A percentile compares a stretch with the other conserved stretches of the same genome.
Evolutionary conservation across 2,113 vertebrate genomes (phyloP).

Genomic region (Chloropsis hardwickii): DNA sequence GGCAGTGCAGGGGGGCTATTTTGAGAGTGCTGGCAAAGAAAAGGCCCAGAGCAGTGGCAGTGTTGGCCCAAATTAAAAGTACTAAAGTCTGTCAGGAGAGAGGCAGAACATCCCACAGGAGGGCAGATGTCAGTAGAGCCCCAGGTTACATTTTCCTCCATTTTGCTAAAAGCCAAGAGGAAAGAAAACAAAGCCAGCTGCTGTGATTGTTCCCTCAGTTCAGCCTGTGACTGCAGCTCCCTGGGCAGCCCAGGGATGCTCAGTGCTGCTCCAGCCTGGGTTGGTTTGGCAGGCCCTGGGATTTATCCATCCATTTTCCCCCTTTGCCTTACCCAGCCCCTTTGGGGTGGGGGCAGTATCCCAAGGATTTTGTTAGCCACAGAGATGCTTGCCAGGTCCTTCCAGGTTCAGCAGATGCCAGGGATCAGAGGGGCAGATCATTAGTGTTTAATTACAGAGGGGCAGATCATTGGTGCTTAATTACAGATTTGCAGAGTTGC

Average conservation of each 20-base stretch:
- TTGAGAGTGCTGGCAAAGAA: background rate
- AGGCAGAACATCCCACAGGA: background rate
- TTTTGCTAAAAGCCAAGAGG: background rate
- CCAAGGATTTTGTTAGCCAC: background rate
- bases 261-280: rapidly evolving
- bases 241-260: background rate
- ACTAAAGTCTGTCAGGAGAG: background rate
- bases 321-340: background rate
- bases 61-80: background rate
- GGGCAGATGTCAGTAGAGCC: background rate
- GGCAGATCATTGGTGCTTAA: background rate
- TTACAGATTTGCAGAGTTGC: background rate
- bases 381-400: background rate
- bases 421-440: background rate
- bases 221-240: background rate
- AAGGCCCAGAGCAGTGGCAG: background rate
- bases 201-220: background rate
- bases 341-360: background rate
- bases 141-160: background rate
- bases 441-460: background rate
- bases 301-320: background rate
- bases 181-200: background rate
- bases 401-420: background rate
- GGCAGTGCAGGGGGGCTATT: background rate
- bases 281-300: background rate